These are phyloP conservation scores for Calidris pugnax DNA, from an alignment of 2,113 vertebrate species.

Conservation along the genomic window DNA sequence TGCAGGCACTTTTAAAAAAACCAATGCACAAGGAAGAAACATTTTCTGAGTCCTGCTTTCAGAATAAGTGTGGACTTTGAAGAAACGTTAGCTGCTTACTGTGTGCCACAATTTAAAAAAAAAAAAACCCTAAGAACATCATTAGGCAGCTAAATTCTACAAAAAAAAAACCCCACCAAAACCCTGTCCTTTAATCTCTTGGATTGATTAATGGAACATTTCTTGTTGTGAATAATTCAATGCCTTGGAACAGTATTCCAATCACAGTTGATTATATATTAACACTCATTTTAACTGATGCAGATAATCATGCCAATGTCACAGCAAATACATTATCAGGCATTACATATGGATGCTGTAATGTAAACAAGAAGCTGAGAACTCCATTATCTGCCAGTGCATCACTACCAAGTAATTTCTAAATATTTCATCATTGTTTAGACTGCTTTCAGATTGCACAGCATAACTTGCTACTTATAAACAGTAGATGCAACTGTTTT, in stretches of 20 bases:
- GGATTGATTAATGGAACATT: constrained; percentile 21
- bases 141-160: background rate
- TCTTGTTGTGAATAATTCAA: constrained; percentile 16
- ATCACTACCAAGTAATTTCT: background rate
- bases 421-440: constrained; percentile 9
- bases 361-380: constrained; percentile 29
- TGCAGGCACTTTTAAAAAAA: background rate
- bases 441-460: background rate
- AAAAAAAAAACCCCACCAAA: background rate
- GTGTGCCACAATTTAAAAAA: background rate
- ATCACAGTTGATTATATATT: background rate
- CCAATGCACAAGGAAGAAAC: background rate
- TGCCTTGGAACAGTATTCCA: background rate
- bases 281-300: constrained; percentile 16
- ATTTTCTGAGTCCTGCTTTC: background rate
- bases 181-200: background rate
- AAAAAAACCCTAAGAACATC: background rate
- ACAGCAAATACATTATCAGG: constrained; percentile 16
- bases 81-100: background rate
- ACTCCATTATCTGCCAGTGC: background rate
- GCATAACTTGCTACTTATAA: background rate
- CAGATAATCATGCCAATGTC: constrained; percentile 3
- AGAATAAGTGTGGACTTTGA: background rate
- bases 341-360: background rate
- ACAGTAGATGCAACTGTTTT: background rate